These are phyloP conservation scores for Matsumyia berberina DNA, from an alignment of 2,888 invertebrate species.

Conservation along the genomic window DNA sequence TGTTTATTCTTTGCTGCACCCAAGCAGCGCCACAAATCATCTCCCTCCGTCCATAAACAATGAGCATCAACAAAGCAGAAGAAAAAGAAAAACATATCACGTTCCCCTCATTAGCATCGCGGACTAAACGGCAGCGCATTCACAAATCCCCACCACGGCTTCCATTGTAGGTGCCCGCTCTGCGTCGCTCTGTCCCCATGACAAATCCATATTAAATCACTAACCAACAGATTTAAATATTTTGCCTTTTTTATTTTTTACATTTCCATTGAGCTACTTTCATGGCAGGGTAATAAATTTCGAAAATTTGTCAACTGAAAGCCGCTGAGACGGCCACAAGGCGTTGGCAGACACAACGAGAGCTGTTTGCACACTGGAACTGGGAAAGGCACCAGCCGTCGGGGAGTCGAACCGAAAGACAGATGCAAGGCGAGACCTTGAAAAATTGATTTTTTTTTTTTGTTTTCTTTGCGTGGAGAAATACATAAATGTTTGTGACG, in stretches of 20 bases:
- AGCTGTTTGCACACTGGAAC: not conserved
- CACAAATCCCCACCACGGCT: conserved; percentile 10
- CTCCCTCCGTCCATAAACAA: conserved; percentile 26
- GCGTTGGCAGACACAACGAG: not conserved
- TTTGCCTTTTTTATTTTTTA: conserved; percentile 33
- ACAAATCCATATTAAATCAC: conserved; percentile 44
- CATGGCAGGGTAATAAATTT: conserved; percentile 47
- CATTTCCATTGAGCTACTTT: conserved; percentile 36
- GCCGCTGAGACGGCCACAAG: not conserved
- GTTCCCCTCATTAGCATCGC: conserved; percentile 44
- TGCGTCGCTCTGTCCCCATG: conserved; percentile 17
- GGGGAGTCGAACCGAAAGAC: conserved; percentile 2
- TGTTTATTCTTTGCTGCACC: conserved; percentile 20
- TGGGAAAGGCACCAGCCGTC: not conserved
- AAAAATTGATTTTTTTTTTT: conserved; percentile 15
- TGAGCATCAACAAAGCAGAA: not conserved
- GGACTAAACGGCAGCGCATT: not conserved
- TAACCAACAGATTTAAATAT: conserved; percentile 42
- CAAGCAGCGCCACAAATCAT: conserved; percentile 43
- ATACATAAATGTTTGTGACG: conserved; percentile 40
- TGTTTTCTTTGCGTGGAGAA: conserved; percentile 32
- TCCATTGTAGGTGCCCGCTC: conserved; percentile 9
- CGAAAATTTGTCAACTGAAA: conserved; percentile 35
- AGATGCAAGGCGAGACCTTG: conserved; percentile 57
- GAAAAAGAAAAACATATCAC: conserved; percentile 17